These are phyloP conservation scores for Darevskia mixta DNA, from an alignment of 2,797 vertebrate genomes.

Conservation along the genomic window DNA sequence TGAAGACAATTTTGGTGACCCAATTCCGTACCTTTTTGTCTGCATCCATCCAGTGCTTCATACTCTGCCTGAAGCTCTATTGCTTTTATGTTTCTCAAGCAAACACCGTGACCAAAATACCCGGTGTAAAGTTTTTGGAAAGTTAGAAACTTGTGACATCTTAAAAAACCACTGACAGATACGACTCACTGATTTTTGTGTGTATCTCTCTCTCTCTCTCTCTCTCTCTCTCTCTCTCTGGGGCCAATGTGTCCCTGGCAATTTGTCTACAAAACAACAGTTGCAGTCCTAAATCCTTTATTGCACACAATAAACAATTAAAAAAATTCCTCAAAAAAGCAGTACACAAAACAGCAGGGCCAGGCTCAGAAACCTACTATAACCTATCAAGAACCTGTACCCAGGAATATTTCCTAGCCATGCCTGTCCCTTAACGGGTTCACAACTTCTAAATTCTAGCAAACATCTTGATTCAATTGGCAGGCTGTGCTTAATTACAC, in stretches of 20 bases:
- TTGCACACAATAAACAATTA: background rate
- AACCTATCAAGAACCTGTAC: background rate
- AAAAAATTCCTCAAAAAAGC: background rate
- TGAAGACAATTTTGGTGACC: too few relatives aligned
- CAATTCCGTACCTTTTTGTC: too few relatives aligned
- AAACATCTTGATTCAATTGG: constrained; percentile 65
- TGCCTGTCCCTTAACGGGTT: constrained; percentile 45
- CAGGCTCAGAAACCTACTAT: too few relatives aligned
- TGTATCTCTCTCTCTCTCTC: too few relatives aligned
- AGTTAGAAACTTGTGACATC: background rate
- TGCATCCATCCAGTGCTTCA: too few relatives aligned
- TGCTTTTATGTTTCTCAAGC: too few relatives aligned
- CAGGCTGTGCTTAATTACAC: constrained; percentile 73
- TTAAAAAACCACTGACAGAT: background rate
- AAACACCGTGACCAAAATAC: too few relatives aligned
- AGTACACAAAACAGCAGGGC: background rate
- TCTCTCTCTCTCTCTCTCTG: too few relatives aligned
- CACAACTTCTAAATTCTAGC: constrained; percentile 53
- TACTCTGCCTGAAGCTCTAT: too few relatives aligned
- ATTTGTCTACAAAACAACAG: background rate
- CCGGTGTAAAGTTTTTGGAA: background rate
- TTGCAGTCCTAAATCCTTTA: background rate
- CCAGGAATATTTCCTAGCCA: constrained; percentile 38
- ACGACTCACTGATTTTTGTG: too few relatives aligned
- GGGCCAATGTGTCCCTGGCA: background rate